These are phyloP conservation scores for Drosophila nigromelanica DNA, from an alignment of 1,140 invertebrate species.

Conservation along the genomic window DNA sequence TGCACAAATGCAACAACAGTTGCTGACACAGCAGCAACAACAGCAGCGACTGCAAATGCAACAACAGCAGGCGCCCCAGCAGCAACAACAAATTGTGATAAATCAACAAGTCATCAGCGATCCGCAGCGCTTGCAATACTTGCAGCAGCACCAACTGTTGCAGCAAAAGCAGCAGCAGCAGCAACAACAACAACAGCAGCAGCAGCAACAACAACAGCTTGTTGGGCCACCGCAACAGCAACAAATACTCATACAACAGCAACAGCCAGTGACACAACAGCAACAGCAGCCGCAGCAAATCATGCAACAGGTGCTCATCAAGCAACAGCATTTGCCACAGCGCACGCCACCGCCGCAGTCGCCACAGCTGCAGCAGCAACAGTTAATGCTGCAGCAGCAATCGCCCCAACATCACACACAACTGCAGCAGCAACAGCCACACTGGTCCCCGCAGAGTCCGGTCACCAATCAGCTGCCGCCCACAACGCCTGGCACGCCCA, in stretches of 20 bases:
- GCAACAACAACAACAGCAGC: slow-evolving; percentile 45
- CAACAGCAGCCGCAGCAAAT: slow-evolving; percentile 64
- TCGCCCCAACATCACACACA: slow-evolving; percentile 71
- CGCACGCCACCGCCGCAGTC: slow-evolving; percentile 72
- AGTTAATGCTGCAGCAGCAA: slow-evolving; percentile 69
- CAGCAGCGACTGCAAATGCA: slow-evolving; percentile 66
- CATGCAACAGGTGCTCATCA: slow-evolving; percentile 77
- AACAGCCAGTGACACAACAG: slow-evolving; percentile 69
- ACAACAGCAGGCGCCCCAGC: slow-evolving; percentile 52
- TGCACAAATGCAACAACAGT: slow-evolving; percentile 63
- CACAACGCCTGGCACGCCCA: slow-evolving; percentile 67
- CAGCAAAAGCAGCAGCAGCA: slow-evolving; percentile 63
- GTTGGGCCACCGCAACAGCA: slow-evolving; percentile 54
- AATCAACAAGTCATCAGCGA: slow-evolving; percentile 79
- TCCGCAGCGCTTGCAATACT: slow-evolving; percentile 73
- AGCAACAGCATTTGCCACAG: slow-evolving; percentile 73
- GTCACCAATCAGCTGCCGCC: slow-evolving; percentile 64
- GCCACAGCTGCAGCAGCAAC: slow-evolving; percentile 64
- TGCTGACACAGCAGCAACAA: slow-evolving; percentile 43
- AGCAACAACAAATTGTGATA: slow-evolving; percentile 77
- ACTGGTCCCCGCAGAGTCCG: slow-evolving; percentile 71
- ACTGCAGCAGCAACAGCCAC: slow-evolving; percentile 57
- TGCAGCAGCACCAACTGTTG: slow-evolving; percentile 72
- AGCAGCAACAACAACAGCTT: slow-evolving; percentile 51
- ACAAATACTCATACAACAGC: slow-evolving; percentile 70